phyloP scores from a whole-genome alignment of 2,888 invertebrate genomes.

The Amphipoea lucens region DNA sequence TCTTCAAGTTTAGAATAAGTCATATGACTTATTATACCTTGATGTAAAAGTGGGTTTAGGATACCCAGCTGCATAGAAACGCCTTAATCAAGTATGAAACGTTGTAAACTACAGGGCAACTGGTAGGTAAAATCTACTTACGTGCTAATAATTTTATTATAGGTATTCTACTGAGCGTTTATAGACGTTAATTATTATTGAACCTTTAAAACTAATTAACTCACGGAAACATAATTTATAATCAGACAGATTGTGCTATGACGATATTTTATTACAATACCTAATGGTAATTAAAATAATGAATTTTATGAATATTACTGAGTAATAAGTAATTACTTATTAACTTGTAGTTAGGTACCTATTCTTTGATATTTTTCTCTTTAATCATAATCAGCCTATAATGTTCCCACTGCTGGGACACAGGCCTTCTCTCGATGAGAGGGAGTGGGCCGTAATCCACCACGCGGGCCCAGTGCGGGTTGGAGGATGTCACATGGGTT shows the following conservation, averaged over 20 bases:
- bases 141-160: conserved; percentile 15
- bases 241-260: conserved; percentile 35
- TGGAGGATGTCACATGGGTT: neutral
- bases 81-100: neutral
- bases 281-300: conserved; percentile 22
- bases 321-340: conserved; percentile 9
- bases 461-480: neutral
- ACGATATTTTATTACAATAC: conserved; percentile 10
- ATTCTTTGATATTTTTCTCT: conserved; percentile 12
- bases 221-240: conserved; percentile 15
- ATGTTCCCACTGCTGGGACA: too few relatives aligned
- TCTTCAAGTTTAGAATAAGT: neutral
- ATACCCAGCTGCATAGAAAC: neutral
- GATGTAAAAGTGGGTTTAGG: neutral
- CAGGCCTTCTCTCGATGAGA: too few relatives aligned
- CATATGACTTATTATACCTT: neutral
- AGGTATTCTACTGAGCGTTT: conserved; percentile 5
- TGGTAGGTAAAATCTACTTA: conserved; percentile 6
- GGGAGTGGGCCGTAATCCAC: neutral
- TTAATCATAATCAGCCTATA: too few relatives aligned
- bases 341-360: neutral
- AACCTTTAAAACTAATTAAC: conserved; percentile 46
- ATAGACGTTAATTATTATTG: conserved; percentile 30
- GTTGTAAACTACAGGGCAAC: neutral
- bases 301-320: conserved; percentile 25